Base-by-base conservation (phyloP, 2,888 invertebrate species). In the Pseudoips prasinana region DNA sequence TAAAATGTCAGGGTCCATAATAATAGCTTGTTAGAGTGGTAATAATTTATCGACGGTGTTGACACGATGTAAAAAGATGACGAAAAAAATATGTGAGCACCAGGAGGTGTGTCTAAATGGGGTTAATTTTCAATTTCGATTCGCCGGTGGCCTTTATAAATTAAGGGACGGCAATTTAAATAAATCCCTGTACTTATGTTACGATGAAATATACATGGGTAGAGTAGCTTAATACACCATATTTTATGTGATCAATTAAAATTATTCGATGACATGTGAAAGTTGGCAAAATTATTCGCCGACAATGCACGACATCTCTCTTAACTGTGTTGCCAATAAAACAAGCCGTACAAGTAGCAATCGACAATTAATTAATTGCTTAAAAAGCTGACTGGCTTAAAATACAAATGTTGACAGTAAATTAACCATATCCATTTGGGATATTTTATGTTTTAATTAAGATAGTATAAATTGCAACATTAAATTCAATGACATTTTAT, bases 91-190 rank as follows among this genome's bases (percentile, higher is more conserved):
- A 57, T 63, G 55, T 58, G 66, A 74, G 61, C 80, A 73, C 76
- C 80, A 74, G 73, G 76, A 80, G 83, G 79, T 70, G 82, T 77
- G 73, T 73, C 75, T 73, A 74, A 79, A 77, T 69, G 76, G 80
- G 82, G 84, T 81, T 83, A 85, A 87, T 85, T 85, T 87, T 86
- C 84, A 87, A 87, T 88, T 78, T 77, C 61, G 64, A 69, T 72
- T 72, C 78, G 73, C 76, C 68, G 83, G 84, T 86, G 84, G 85
- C 73, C 77, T 71, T 74, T 72, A 75, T 77, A 77, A 78, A 81
- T 82, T 74, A 79, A 69, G 56, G 55, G 55, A 51, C 33, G 9
- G 39, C 63, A 66, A 73, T 78, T 76, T 70, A 68, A 75, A 76
- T 73, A 73, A 76, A 79, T 75, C 64, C 70, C 64, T 62, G 55